Evolutionary conservation across 2,888 invertebrate species (phyloP), one percentile per base, ranked within the genome.

Genomic region (Nephrotoma guestfalica): DNA sequence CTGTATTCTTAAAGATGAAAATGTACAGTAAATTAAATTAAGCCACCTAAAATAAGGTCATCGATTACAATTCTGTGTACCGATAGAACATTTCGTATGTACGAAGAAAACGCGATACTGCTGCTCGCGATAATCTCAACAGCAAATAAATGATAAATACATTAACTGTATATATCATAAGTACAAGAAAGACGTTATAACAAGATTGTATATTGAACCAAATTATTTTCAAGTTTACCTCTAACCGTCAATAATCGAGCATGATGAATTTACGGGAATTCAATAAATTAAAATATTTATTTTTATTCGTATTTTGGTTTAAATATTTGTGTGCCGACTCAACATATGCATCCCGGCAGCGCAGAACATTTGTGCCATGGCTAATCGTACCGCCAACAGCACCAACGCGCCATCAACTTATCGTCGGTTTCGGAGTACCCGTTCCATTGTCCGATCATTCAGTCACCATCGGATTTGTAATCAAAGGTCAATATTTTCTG

Each of bases 361-460:
- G 71, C 30, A 18, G 71, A 71, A 71, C 30, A 30, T 71, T 71
- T 40, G 47, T 45, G 47, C 88, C 88, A 87, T 89, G 89, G 87
- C 88, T 91, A 15, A 88, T 90, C 43, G 91, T 89, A 88, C 91
- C 91, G 13, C 89, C 90, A 9, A 90, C 91, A 0, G 88, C 90
- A 0, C 91, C 91, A 41, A 91, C 92, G 0, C 85, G 45, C 11
- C 43, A 83, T 84, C 83, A 91, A 91, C 90, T 90, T 86, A 91
- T 91, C 88, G 89, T 88, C 13, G 91, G 91, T 42, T 90, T 91
- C 86, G 91, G 91, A 87, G 89, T 91, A 87, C 91, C 91, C 0
- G 84, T 84, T 41, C 15, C 18, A 42, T 88, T 91, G 11, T 89
- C 90, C 86, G 89, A 91, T 87, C 91, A 91, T 86, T 90, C 91